Percentiles rank a stretch among this genome's conserved stretches.
Conservation (phyloP, 2,797 vertebrate species). For the Mareca penelope region DNA sequence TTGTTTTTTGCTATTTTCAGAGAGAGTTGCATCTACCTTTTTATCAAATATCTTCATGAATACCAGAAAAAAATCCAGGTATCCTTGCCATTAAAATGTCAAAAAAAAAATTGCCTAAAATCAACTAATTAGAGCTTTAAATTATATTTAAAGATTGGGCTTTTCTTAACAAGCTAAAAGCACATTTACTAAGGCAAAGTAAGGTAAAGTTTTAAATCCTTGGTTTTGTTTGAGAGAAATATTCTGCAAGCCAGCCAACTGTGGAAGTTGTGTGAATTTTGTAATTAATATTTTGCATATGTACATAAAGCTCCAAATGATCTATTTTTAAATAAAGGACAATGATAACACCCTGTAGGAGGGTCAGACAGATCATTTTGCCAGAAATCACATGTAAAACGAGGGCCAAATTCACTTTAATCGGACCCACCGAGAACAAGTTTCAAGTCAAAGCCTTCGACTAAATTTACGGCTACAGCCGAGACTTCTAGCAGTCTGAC, state of each 20-base stretch:
- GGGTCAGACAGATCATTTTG: neutral
- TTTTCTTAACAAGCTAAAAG: neutral
- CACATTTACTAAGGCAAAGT: neutral
- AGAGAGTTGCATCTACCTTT: neutral
- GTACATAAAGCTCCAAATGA: neutral
- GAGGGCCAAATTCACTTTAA: neutral
- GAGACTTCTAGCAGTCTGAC: neutral
- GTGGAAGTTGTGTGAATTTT: neutral
- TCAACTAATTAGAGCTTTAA: neutral
- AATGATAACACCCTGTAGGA: neutral
- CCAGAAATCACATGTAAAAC: neutral
- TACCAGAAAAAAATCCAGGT: neutral
- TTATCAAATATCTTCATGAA: neutral
- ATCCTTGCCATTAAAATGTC: neutral
- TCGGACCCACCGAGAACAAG: neutral
- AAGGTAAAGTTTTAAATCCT: neutral
- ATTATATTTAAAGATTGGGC: neutral
- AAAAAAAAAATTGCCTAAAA: neutral
- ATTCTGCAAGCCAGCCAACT: neutral
- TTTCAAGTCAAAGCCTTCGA: neutral
- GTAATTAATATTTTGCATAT: neutral
- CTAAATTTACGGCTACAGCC: neutral
- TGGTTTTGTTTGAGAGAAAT: neutral
- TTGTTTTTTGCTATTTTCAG: neutral
- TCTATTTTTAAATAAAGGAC: conserved; percentile 29